Evolutionary conservation across 2,113 vertebrate species (phyloP), one percentile per base, ranked within the genome.

Genomic region (Atractosteus spatula): DNA sequence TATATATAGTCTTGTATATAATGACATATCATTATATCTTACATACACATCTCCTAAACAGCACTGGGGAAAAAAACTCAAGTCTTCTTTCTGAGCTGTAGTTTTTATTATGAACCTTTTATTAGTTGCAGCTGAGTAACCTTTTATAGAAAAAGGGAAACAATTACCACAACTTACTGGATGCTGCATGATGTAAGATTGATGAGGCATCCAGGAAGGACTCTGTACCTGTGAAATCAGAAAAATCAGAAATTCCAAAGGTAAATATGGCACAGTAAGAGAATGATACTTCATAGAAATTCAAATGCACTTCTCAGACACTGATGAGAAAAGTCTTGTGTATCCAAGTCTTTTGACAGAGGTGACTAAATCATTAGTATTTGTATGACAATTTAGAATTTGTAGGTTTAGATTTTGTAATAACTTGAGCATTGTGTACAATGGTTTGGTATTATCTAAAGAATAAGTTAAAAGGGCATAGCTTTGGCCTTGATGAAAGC

Each of bases 161-260:
- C 71, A 71, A 41, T 4, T 73, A 5, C 59, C 62, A 80, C 70
- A 29, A 89, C 96, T 97, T 95, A 99, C 97, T n/a, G 96, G 96
- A 88, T 98, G 96, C 88, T 97, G 96, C 91, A 99, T 93, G 83
- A 99, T 97, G 74, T 98, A 98, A 10, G 95, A 92, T 83, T 98
- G 97, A 86, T 97, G 96, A 78, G 95, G 89, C 93, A 98, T 89
- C 97, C 97, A 98, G 76, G 97, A 99, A 71, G 97, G 94, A 88
- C 94, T 98, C 89, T 97, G 97, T 88, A 99, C 93, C 96, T 99
- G 81, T 56, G 85, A 87, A 72, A 79, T 79, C 61, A 79, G 72
- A 84, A 69, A 82, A 14, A 51, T 51, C 47, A 51, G 10, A 51
- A 7, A 10, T 51, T 51, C 5, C 5, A 51, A 51, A 51, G 47